These are phyloP conservation scores for Pheosia tremula DNA, from an alignment of 2,888 invertebrate species.

Conservation along the genomic window DNA sequence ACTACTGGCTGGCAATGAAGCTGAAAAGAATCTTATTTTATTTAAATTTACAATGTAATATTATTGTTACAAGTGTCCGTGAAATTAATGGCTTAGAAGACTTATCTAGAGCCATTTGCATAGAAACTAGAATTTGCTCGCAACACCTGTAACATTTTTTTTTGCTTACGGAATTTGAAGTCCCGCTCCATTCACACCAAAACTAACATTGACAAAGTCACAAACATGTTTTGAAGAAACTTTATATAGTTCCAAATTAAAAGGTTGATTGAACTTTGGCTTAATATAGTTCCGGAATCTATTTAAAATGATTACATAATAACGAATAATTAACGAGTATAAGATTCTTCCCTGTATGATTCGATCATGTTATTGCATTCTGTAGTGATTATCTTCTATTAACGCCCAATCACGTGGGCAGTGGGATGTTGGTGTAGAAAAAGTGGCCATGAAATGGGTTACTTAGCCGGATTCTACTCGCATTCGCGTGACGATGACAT, in stretches of 20 bases:
- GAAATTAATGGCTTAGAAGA: neutral
- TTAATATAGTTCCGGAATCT: constrained; percentile 51
- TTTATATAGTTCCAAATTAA: constrained; percentile 4
- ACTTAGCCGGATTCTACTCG: constrained; percentile 76
- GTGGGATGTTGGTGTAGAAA: constrained; percentile 69
- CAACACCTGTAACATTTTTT: neutral
- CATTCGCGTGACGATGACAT: constrained; percentile 68
- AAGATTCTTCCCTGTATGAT: constrained; percentile 51
- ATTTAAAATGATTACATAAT: constrained; percentile 49
- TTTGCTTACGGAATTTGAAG: neutral
- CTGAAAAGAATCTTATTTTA: constrained; percentile 8
- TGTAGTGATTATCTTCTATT: constrained; percentile 47
- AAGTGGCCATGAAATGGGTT: constrained; percentile 75
- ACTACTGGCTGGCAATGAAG: constrained; percentile 56
- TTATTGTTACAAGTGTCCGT: neutral
- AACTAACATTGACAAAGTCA: neutral
- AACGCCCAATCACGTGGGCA: constrained; percentile 35
- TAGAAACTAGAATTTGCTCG: neutral
- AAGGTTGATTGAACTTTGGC: constrained; percentile 42
- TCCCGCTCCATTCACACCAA: neutral
- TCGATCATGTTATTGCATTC: constrained; percentile 52
- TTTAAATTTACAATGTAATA: neutral
- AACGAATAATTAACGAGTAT: constrained; percentile 43
- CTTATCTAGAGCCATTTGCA: too few relatives aligned
- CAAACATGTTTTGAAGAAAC: constrained; percentile 7